A percentile compares a stretch with the other conserved stretches of the same genome.
phyloP scores from a whole-genome alignment of 1,140 invertebrate genomes.

The Tetranychus urticae region DNA sequence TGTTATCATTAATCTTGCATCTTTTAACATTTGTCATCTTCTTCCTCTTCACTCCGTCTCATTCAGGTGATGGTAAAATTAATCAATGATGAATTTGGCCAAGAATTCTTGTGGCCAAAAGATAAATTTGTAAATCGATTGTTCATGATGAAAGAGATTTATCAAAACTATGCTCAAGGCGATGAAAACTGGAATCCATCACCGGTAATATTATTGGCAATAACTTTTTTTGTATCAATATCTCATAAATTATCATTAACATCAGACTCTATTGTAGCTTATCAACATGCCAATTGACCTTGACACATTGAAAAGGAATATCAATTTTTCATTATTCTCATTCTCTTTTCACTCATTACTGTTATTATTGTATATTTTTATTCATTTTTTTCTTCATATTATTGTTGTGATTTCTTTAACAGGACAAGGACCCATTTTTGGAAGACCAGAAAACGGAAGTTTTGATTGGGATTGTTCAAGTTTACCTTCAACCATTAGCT shows the following conservation, averaged over 20 bases:
- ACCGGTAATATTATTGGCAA: constrained; percentile 16
- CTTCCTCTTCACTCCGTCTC: background rate
- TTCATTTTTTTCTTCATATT: background rate
- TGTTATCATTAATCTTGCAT: too few species aligned
- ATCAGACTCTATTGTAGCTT: background rate
- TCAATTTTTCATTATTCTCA: background rate
- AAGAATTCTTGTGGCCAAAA: constrained; percentile 32
- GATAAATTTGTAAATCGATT: constrained; percentile 32
- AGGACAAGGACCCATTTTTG: constrained; percentile 35
- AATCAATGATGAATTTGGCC: constrained; percentile 27
- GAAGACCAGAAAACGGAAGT: constrained; percentile 29
- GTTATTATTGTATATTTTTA: too few species aligned
- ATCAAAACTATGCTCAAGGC: constrained; percentile 30
- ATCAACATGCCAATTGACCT: too few species aligned
- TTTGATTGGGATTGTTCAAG: constrained; percentile 31
- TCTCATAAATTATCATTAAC: background rate
- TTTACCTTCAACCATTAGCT: constrained; percentile 30
- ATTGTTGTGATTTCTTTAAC: constrained; percentile 6
- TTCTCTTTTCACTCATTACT: background rate
- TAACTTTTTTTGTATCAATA: too few species aligned
- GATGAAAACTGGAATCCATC: constrained; percentile 28
- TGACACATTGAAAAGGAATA: background rate
- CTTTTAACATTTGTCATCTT: too few species aligned
- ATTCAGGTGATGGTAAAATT: constrained; percentile 31
- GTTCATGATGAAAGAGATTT: constrained; percentile 38